Evolutionary conservation across 2,888 invertebrate species (phyloP).

Genomic region (Stratiomys singularior): DNA sequence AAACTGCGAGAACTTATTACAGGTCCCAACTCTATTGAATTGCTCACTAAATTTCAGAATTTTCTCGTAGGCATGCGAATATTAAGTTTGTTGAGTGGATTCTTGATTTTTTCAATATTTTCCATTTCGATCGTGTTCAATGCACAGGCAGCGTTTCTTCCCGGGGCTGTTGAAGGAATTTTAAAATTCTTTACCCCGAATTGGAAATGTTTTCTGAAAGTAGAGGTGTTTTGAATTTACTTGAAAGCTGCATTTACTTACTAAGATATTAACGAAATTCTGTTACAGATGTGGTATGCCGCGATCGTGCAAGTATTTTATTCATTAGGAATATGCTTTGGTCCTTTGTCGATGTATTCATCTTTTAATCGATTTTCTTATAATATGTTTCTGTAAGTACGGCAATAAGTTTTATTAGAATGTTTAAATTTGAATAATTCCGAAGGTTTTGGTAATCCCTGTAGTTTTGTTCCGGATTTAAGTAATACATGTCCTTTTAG

Average conservation of each 20-base stretch:
- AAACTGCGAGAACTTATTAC: no score
- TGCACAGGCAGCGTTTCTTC: background rate
- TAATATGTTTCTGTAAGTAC: conserved; percentile 27
- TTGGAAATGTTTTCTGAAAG: background rate
- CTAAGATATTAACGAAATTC: background rate
- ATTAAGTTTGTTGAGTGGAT: conserved; percentile 7
- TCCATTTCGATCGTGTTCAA: background rate
- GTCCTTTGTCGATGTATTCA: conserved; percentile 16
- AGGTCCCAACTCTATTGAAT: no score
- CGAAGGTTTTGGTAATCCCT: no score
- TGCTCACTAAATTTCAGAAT: no score
- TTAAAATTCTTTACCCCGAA: background rate
- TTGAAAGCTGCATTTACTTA: background rate
- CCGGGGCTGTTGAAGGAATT: background rate
- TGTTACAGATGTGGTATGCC: conserved; percentile 37
- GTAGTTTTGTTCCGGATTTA: no score
- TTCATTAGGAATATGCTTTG: conserved; percentile 33
- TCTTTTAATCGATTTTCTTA: conserved; percentile 30
- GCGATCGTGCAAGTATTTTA: conserved; percentile 24
- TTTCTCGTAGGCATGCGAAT: conserved; percentile 16
- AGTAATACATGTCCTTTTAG: no score
- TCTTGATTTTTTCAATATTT: background rate
- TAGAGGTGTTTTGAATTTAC: background rate
- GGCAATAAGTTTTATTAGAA: no score
- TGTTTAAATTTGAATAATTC: no score